Conservation (phyloP, 2,797 vertebrate species). For the Urosaurus nigricauda region DNA sequence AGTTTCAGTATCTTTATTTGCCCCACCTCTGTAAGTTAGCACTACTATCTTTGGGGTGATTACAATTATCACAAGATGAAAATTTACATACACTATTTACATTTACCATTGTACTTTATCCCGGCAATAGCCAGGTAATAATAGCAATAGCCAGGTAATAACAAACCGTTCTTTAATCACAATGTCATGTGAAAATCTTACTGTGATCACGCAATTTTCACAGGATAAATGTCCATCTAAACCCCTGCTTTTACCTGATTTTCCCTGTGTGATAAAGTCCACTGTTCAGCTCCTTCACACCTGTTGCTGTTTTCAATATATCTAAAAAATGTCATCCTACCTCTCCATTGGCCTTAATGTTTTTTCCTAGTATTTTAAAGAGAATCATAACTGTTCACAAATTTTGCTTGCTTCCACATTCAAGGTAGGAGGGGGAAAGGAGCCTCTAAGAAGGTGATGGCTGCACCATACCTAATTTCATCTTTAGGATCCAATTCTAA, state of each 20-base stretch:
- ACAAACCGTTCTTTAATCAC: too few relatives aligned
- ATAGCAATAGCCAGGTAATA: too few relatives aligned
- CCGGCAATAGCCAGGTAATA: too few relatives aligned
- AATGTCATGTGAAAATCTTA: too few relatives aligned
- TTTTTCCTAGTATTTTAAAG: neutral
- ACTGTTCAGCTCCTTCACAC: neutral
- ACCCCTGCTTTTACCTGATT: too few relatives aligned
- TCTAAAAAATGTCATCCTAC: neutral
- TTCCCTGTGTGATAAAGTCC: too few relatives aligned
- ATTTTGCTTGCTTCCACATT: conserved; percentile 14
- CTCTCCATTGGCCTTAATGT: neutral
- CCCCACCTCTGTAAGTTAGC: neutral
- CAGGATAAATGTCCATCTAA: too few relatives aligned
- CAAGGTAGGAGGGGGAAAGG: conserved; percentile 6
- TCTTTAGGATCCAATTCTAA: too few relatives aligned
- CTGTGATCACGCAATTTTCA: too few relatives aligned
- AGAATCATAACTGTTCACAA: conserved; percentile 1
- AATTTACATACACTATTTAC: neutral
- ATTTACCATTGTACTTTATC: too few relatives aligned
- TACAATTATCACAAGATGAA: neutral
- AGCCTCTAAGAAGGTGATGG: conserved; percentile 36
- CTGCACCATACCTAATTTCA: conserved; percentile 30
- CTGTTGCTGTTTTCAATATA: neutral
- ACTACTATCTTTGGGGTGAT: neutral
- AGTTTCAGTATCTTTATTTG: neutral